These are phyloP conservation scores for Aporrectodea caliginosa DNA, from an alignment of 1,140 invertebrate genomes.

Conservation along the genomic window DNA sequence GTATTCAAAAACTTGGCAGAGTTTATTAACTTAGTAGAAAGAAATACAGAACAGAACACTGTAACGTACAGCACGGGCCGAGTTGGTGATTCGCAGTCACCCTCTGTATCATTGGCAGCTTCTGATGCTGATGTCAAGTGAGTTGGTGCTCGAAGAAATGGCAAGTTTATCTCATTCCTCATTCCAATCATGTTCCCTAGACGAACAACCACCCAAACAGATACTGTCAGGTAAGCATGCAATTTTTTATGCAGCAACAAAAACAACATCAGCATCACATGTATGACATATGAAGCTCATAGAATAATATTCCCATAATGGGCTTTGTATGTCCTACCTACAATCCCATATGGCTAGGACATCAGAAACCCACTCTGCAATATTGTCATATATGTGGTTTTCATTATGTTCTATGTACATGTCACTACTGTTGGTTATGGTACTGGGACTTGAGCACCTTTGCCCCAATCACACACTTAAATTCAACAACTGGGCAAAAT, in stretches of 20 bases:
- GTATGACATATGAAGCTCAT: not conserved
- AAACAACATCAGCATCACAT: not conserved
- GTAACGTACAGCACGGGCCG: not conserved
- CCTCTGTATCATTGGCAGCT: not conserved
- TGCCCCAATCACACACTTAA: too few relatives aligned
- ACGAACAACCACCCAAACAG: too few relatives aligned
- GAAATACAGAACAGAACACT: too few relatives aligned
- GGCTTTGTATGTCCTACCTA: not conserved
- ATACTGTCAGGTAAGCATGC: not conserved
- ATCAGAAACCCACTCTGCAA: too few relatives aligned
- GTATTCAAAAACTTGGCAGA: too few relatives aligned
- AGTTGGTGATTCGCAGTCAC: not conserved
- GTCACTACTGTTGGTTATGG: too few relatives aligned
- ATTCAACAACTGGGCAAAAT: too few relatives aligned
- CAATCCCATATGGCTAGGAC: too few relatives aligned
- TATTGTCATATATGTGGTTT: too few relatives aligned
- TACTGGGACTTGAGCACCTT: too few relatives aligned
- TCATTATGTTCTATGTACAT: too few relatives aligned
- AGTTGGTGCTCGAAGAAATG: not conserved
- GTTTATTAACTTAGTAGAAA: too few relatives aligned
- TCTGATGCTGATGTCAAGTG: not conserved
- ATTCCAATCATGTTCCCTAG: not conserved
- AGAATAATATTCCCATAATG: not conserved
- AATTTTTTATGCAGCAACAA: not conserved
- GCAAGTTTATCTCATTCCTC: not conserved